A percentile compares a stretch with the other conserved stretches of the same genome.
phyloP scores from a whole-genome alignment of 1,140 invertebrate genomes.

The Bombus breviceps region DNA sequence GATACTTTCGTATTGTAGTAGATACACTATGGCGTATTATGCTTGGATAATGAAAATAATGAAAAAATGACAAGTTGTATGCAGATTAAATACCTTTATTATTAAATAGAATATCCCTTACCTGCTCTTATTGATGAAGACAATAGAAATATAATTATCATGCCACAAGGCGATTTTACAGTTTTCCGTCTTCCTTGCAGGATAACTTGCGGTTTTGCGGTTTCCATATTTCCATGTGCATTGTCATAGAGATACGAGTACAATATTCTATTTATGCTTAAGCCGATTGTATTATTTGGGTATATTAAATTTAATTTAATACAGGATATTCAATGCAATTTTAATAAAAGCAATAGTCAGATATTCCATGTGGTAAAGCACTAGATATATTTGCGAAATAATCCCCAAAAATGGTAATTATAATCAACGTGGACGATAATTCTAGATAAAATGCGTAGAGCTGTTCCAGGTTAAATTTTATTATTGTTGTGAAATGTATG shows the following conservation, averaged over 20 bases:
- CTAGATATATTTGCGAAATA: background rate
- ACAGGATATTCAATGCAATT: background rate
- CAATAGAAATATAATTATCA: slow-evolving; percentile 7
- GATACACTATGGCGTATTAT: too few relatives aligned
- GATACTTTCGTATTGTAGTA: too few relatives aligned
- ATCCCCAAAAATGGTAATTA: background rate
- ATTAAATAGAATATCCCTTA: background rate
- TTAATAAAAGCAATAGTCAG: too few relatives aligned
- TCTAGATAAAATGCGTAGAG: background rate
- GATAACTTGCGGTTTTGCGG: slow-evolving; percentile 24
- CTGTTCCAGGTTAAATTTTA: too few relatives aligned
- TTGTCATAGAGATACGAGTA: slow-evolving; percentile 13
- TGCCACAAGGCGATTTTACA: slow-evolving; percentile 17
- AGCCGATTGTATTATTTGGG: background rate
- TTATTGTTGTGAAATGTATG: too few relatives aligned
- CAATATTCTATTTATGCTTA: background rate
- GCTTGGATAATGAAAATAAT: too few relatives aligned
- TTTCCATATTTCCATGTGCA: slow-evolving; percentile 19
- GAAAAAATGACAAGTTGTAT: too few relatives aligned
- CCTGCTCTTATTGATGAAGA: slow-evolving; percentile 13
- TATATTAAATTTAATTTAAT: background rate
- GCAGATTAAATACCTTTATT: background rate
- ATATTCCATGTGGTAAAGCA: background rate
- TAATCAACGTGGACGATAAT: too few relatives aligned
- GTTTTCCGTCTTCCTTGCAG: slow-evolving; percentile 32